Evolutionary conservation across 2,113 vertebrate genomes (phyloP).

Genomic region (Podocnemis expansa): DNA sequence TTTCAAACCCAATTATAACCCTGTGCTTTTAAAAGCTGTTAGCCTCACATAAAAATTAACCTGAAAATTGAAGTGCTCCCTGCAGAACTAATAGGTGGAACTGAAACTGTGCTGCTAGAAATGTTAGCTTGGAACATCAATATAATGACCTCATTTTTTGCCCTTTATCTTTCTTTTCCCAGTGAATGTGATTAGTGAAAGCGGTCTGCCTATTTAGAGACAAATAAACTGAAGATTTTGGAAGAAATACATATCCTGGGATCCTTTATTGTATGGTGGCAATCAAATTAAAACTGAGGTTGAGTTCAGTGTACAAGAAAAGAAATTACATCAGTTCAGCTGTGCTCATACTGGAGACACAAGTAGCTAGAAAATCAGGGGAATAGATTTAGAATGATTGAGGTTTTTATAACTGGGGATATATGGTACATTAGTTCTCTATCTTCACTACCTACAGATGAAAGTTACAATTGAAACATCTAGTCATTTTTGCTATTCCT

Average conservation of each 20-base stretch:
- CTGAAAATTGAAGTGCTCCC: slow-evolving; percentile 44
- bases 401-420: neutral
- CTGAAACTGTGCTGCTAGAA: slow-evolving; percentile 21
- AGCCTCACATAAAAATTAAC: slow-evolving; percentile 34
- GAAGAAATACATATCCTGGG: neutral
- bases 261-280: neutral
- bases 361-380: slow-evolving; percentile 19
- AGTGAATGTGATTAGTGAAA: neutral
- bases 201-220: neutral
- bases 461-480: neutral
- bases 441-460: neutral
- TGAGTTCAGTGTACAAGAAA: slow-evolving; percentile 8
- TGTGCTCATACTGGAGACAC: neutral
- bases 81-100: slow-evolving; percentile 36
- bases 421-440: neutral
- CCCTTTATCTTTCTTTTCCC: slow-evolving; percentile 17
- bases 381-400: neutral
- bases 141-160: slow-evolving; percentile 28
- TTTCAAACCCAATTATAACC: neutral
- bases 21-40: slow-evolving; percentile 24
- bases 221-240: neutral
- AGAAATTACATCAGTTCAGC: slow-evolving; percentile 18
- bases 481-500: neutral
- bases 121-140: neutral
- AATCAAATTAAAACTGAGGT: slow-evolving; percentile 29